phyloP scores from a whole-genome alignment of 2,888 invertebrate species.

The Salpingus planirostris region DNA sequence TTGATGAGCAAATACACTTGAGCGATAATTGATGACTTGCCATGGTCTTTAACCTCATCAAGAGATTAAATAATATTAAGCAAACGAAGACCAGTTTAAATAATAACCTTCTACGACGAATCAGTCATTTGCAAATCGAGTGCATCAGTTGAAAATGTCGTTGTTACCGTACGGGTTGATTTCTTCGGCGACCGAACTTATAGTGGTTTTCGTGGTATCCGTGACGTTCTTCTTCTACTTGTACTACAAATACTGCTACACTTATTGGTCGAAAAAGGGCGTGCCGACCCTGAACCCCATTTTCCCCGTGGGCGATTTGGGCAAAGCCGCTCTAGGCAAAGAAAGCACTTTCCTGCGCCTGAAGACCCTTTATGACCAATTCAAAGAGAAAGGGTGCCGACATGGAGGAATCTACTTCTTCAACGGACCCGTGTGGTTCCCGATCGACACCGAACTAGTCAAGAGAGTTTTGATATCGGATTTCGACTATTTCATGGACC shows the following conservation, averaged over 20 bases:
- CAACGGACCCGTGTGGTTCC: conserved; percentile 9
- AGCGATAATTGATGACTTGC: too few relatives aligned
- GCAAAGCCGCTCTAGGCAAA: conserved; percentile 4
- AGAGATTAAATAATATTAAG: too few relatives aligned
- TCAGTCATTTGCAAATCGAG: too few relatives aligned
- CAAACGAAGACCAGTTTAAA: too few relatives aligned
- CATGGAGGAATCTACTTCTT: conserved; percentile 11
- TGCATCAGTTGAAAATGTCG: too few relatives aligned
- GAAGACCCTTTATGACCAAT: conserved; percentile 5
- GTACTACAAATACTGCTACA: conserved; percentile 6
- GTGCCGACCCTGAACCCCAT: conserved; percentile 2
- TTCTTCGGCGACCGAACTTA: not conserved
- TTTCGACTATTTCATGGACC: conserved; percentile 10
- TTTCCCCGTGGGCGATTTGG: conserved; percentile 9
- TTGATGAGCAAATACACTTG: too few relatives aligned
- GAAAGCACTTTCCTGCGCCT: conserved; percentile 5
- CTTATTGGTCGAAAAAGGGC: conserved; percentile 8
- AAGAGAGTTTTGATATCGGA: conserved; percentile 7
- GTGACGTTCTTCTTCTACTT: conserved; percentile 2
- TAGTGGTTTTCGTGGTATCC: conserved; percentile 1
- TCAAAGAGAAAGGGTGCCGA: conserved; percentile 5
- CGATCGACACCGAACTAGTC: conserved; percentile 7
- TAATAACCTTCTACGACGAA: too few relatives aligned
- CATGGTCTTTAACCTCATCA: too few relatives aligned
- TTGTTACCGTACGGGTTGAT: too few relatives aligned